These are phyloP conservation scores for Azemiops feae DNA, from an alignment of 2,113 vertebrate genomes.

Conservation along the genomic window DNA sequence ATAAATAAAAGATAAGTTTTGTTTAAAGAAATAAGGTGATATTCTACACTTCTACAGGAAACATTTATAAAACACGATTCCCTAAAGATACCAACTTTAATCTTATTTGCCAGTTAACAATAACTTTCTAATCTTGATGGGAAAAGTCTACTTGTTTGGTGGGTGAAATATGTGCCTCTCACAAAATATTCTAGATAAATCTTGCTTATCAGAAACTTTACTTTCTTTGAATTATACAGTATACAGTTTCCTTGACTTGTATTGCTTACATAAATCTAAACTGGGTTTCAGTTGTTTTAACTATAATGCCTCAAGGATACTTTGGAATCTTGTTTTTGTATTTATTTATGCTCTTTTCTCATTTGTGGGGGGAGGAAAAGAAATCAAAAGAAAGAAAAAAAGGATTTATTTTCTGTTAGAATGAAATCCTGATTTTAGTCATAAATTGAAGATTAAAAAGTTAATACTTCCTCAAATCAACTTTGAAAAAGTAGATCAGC, in stretches of 20 bases:
- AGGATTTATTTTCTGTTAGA: neutral
- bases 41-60: neutral
- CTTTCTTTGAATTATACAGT: neutral
- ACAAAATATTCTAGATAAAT: neutral
- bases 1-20: neutral
- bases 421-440: neutral
- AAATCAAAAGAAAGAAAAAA: neutral
- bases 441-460: neutral
- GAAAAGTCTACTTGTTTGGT: neutral
- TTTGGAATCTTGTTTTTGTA: neutral
- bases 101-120: neutral
- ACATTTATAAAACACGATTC: neutral
- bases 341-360: neutral
- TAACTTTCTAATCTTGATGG: neutral
- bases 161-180: neutral
- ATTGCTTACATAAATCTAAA: neutral
- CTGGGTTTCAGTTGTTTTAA: neutral
- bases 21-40: neutral
- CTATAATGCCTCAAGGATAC: neutral
- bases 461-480: neutral
- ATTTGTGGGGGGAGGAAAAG: neutral
- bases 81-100: neutral
- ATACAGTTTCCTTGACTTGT: neutral
- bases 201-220: neutral
- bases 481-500: neutral